Percentiles rank a stretch among this genome's conserved stretches.
These are phyloP conservation scores for Hemibagrus wyckioides DNA, from an alignment of 2,113 vertebrate genomes.

Conservation along the genomic window DNA sequence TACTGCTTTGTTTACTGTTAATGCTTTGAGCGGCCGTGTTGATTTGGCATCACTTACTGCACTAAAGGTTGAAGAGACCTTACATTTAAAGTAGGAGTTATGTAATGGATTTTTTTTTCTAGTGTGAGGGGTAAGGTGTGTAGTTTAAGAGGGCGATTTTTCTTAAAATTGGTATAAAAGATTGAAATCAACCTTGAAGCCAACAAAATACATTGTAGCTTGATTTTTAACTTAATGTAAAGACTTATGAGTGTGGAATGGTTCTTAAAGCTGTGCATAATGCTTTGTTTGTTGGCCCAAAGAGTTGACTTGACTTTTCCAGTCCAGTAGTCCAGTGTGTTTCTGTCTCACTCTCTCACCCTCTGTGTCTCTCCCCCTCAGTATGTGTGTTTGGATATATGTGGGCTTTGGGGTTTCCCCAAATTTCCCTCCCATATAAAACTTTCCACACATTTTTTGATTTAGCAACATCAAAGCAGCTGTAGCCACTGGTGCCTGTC, in stretches of 20 bases:
- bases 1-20: not conserved
- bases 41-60: not conserved
- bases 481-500: conserved; percentile 29
- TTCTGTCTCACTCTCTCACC: conserved; percentile 4
- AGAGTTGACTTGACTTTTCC: conserved; percentile 26
- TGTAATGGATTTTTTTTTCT: not conserved
- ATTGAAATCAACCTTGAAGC: not conserved
- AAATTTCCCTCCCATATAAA: conserved; percentile 26
- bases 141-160: not conserved
- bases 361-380: not conserved
- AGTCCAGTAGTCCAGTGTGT: not conserved
- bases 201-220: not conserved
- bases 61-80: not conserved
- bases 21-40: not conserved
- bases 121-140: not conserved
- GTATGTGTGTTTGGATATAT: conserved; percentile 39
- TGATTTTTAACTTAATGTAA: not conserved
- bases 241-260: not conserved
- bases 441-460: conserved; percentile 32
- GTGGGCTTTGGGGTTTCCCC: conserved; percentile 42
- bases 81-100: not conserved
- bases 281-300: conserved; percentile 20
- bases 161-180: not conserved
- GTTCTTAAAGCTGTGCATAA: not conserved
- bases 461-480: conserved; percentile 40